Conservation (phyloP, 2,797 vertebrate species). For the Oreortyx pictus region DNA sequence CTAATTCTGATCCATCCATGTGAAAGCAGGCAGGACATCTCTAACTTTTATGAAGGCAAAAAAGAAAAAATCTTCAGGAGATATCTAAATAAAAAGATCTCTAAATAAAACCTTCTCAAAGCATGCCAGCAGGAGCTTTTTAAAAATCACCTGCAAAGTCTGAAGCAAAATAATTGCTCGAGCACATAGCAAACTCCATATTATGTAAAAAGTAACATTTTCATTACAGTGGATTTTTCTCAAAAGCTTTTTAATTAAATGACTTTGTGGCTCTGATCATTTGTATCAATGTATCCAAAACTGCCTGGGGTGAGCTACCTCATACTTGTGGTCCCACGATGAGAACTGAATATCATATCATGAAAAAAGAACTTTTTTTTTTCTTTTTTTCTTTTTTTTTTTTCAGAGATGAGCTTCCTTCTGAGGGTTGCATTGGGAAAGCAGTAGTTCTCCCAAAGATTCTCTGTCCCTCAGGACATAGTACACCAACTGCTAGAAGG, state of each 20-base stretch:
- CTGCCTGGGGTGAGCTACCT: background rate
- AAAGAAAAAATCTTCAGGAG: background rate
- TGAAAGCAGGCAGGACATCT: background rate
- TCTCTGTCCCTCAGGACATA: background rate
- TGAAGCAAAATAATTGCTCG: conserved; percentile 14
- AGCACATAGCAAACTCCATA: background rate
- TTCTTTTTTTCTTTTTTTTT: background rate
- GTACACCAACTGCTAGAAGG: background rate
- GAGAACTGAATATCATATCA: background rate
- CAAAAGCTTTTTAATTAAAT: conserved; percentile 28
- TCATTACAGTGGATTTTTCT: background rate
- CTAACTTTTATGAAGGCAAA: background rate
- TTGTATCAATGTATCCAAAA: background rate
- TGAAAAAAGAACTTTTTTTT: background rate
- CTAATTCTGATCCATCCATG: background rate
- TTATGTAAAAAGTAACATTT: background rate
- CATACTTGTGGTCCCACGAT: background rate
- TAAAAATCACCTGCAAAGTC: background rate
- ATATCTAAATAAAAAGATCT: background rate
- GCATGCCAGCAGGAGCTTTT: background rate
- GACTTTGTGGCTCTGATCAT: background rate
- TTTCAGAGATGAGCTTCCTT: background rate
- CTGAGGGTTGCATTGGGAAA: background rate
- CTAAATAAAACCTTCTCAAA: background rate
- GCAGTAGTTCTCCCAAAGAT: background rate